Evolutionary conservation across 1,140 invertebrate species (phyloP).

Genomic region (Drosophila lacertosa): DNA sequence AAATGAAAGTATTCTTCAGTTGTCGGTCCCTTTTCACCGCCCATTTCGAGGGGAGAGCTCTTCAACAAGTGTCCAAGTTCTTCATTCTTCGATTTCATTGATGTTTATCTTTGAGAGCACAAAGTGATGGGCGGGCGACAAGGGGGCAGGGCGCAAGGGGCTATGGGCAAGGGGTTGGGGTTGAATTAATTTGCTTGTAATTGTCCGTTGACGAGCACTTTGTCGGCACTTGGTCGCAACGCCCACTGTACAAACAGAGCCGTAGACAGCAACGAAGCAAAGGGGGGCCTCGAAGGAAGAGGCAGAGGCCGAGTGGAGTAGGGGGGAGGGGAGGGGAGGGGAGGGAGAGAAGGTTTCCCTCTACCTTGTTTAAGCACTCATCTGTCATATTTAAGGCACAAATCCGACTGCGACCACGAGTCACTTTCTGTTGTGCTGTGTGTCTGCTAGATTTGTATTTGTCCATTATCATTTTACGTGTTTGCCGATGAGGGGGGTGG

Average conservation of each 20-base stretch:
- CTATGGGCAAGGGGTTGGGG: neutral
- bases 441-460: slow-evolving; percentile 47
- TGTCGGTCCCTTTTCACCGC: neutral
- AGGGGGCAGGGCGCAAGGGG: neutral
- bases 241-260: slow-evolving; percentile 48
- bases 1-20: neutral
- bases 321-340: neutral
- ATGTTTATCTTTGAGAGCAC: slow-evolving; percentile 41
- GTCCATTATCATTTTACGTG: slow-evolving; percentile 53
- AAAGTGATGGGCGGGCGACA: no score
- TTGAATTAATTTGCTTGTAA: slow-evolving; percentile 79
- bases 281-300: neutral
- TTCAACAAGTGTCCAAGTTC: slow-evolving; percentile 38
- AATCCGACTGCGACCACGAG: slow-evolving; percentile 40
- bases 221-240: slow-evolving; percentile 66
- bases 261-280: slow-evolving; percentile 11
- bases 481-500: neutral
- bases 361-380: slow-evolving; percentile 39
- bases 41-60: slow-evolving; percentile 1
- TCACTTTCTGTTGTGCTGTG: slow-evolving; percentile 14
- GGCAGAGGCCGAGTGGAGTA: neutral
- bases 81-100: slow-evolving; percentile 41
- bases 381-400: slow-evolving; percentile 64
- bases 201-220: slow-evolving; percentile 77
- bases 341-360: neutral